These are phyloP conservation scores for Nomia melanderi DNA, from an alignment of 1,140 invertebrate genomes.

Conservation along the genomic window DNA sequence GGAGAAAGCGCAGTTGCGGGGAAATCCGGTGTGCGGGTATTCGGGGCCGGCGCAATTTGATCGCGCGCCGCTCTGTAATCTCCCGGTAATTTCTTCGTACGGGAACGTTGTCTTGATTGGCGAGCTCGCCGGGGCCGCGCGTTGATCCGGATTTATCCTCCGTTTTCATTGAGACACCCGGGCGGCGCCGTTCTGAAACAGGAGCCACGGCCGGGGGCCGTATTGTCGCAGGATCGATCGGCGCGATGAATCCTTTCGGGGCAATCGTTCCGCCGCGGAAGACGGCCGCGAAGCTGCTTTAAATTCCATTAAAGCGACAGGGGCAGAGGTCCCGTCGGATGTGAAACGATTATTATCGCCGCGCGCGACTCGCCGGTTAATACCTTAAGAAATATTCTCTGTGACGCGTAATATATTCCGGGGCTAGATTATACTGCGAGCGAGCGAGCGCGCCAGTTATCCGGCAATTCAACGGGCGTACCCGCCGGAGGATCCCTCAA, in stretches of 20 bases:
- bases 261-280: neutral
- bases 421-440: conserved; percentile 17
- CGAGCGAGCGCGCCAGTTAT: conserved; percentile 22
- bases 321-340: conserved; percentile 21
- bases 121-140: too few relatives aligned
- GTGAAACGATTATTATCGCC: conserved; percentile 47
- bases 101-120: too few relatives aligned
- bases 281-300: neutral
- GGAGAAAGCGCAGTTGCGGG: too few relatives aligned
- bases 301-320: conserved; percentile 42
- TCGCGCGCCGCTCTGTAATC: too few relatives aligned
- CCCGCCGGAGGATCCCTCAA: conserved; percentile 33
- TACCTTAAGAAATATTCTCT: conserved; percentile 46
- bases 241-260: neutral
- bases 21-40: too few relatives aligned
- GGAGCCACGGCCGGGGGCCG: too few relatives aligned
- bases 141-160: too few relatives aligned
- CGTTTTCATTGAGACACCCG: too few relatives aligned
- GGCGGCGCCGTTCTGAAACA: too few relatives aligned
- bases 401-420: conserved; percentile 37
- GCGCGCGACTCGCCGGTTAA: conserved; percentile 21
- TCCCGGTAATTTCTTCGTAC: too few relatives aligned
- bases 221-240: neutral
- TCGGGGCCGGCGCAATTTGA: too few relatives aligned
- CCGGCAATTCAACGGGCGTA: conserved; percentile 25